Evolutionary conservation across 2,888 invertebrate genomes (phyloP).

Genomic region (Neoscelio sp.): DNA sequence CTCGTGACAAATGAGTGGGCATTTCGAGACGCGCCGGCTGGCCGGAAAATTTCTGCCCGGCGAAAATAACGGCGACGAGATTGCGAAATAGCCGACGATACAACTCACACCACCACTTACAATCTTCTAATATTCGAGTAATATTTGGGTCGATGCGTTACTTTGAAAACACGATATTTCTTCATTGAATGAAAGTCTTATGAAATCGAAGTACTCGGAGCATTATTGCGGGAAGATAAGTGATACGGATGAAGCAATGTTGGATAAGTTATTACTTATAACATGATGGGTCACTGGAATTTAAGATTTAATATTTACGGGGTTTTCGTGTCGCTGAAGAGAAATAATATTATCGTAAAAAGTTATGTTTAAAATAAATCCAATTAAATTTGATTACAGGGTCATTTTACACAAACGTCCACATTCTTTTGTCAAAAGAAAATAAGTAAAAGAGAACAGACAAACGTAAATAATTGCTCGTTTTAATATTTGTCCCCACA

Average conservation of each 20-base stretch:
- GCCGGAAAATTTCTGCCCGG: slow-evolving; percentile 78
- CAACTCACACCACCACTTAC: slow-evolving; percentile 19
- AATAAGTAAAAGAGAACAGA: slow-evolving; percentile 9
- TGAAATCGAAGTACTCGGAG: slow-evolving; percentile 50
- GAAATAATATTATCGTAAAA: too few species aligned
- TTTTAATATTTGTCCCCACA: slow-evolving; percentile 59
- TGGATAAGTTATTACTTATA: slow-evolving; percentile 40
- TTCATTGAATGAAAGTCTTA: slow-evolving; percentile 63
- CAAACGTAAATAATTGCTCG: slow-evolving; percentile 50
- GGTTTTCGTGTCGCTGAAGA: too few species aligned
- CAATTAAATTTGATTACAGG: slow-evolving; percentile 41
- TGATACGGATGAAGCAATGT: slow-evolving; percentile 25
- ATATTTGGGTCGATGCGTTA: slow-evolving; percentile 57
- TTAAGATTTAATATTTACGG: too few species aligned
- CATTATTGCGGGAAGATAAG: slow-evolving; percentile 48
- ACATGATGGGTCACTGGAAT: neutral
- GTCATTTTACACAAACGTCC: too few species aligned
- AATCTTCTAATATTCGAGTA: slow-evolving; percentile 44
- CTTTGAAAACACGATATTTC: slow-evolving; percentile 60
- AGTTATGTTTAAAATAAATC: slow-evolving; percentile 9
- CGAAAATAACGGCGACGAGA: slow-evolving; percentile 72
- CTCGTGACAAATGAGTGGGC: slow-evolving; percentile 84
- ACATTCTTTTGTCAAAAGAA: slow-evolving; percentile 9
- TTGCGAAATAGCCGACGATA: slow-evolving; percentile 63
- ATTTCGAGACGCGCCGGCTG: slow-evolving; percentile 83